These are phyloP conservation scores for Aspidiotus destructor DNA, from an alignment of 2,888 invertebrate genomes.

Conservation along the genomic window DNA sequence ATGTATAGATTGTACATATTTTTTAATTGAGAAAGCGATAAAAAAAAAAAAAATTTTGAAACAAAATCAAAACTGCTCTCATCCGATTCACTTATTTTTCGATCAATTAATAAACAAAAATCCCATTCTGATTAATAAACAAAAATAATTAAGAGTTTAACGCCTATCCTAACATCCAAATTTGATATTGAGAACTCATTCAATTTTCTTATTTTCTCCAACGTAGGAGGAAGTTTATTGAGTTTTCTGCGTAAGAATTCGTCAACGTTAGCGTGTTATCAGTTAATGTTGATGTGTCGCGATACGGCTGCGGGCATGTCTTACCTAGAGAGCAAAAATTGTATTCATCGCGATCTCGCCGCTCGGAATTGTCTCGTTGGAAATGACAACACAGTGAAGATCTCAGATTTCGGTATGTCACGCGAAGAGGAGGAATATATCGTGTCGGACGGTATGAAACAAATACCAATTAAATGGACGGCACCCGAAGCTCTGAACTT, in stretches of 20 bases:
- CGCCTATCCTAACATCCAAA: no score
- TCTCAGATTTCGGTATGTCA: conserved; percentile 97
- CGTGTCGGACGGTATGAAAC: conserved; percentile 95
- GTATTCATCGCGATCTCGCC: conserved; percentile 91
- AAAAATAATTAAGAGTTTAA: no score
- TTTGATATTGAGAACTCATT: no score
- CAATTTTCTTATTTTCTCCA: no score
- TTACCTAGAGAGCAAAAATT: conserved; percentile 89
- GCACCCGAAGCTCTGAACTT: conserved; percentile 93
- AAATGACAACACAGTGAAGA: conserved; percentile 81
- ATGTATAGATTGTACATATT: no score
- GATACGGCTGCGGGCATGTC: conserved; percentile 93
- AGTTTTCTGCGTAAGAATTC: conserved; percentile 77
- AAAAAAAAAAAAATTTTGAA: no score
- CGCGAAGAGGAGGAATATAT: conserved; percentile 93
- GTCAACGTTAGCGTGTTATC: conserved; percentile 51
- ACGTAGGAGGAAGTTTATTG: conserved; percentile 73
- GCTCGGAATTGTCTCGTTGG: conserved; percentile 87
- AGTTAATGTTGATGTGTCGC: conserved; percentile 78
- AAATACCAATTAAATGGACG: conserved; percentile 98
- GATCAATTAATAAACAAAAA: no score
- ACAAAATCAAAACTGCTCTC: no score
- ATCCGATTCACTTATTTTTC: no score
- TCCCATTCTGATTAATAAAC: no score
- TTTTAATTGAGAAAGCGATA: no score